A percentile compares a stretch with the other conserved stretches of the same genome.
These are phyloP conservation scores for Fragum fragum DNA, from an alignment of 2,888 invertebrate genomes.

Conservation along the genomic window DNA sequence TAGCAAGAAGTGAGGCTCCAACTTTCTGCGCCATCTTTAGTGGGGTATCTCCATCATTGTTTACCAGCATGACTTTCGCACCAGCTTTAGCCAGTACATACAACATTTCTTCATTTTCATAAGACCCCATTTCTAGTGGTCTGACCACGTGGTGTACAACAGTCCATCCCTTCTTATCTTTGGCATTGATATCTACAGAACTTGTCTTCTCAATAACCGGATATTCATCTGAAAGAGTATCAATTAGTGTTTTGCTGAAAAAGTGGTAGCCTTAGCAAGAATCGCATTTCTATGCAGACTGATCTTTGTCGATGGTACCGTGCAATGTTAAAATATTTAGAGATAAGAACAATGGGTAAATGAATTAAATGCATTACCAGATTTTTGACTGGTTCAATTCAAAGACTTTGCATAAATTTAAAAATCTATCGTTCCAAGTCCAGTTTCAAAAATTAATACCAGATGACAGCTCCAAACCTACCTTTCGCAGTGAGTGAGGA, in stretches of 20 bases:
- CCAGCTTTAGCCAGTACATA: slow-evolving; percentile 83
- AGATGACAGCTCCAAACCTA: too few relatives aligned
- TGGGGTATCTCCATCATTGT: slow-evolving; percentile 81
- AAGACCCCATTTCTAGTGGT: slow-evolving; percentile 85
- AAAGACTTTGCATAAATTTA: too few relatives aligned
- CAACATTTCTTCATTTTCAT: slow-evolving; percentile 85
- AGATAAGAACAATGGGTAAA: too few relatives aligned
- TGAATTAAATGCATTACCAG: too few relatives aligned
- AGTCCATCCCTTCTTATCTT: slow-evolving; percentile 85
- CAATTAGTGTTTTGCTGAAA: too few relatives aligned
- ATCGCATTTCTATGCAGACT: too few relatives aligned
- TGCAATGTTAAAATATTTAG: too few relatives aligned
- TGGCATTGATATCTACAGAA: slow-evolving; percentile 77
- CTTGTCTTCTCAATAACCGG: slow-evolving; percentile 79
- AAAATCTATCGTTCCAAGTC: too few relatives aligned
- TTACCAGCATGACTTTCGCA: slow-evolving; percentile 80
- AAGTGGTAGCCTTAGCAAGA: too few relatives aligned
- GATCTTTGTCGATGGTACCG: too few relatives aligned
- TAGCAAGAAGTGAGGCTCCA: slow-evolving; percentile 77
- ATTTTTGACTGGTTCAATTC: too few relatives aligned
- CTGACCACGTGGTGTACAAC: slow-evolving; percentile 86
- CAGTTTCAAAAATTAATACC: too few relatives aligned
- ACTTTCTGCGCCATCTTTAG: slow-evolving; percentile 78
- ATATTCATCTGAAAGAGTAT: slow-evolving; percentile 61
- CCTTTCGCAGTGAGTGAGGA: slow-evolving; percentile 26